Base-by-base conservation (phyloP, 2,113 vertebrate genomes). In the Sceloporus tristichus region DNA sequence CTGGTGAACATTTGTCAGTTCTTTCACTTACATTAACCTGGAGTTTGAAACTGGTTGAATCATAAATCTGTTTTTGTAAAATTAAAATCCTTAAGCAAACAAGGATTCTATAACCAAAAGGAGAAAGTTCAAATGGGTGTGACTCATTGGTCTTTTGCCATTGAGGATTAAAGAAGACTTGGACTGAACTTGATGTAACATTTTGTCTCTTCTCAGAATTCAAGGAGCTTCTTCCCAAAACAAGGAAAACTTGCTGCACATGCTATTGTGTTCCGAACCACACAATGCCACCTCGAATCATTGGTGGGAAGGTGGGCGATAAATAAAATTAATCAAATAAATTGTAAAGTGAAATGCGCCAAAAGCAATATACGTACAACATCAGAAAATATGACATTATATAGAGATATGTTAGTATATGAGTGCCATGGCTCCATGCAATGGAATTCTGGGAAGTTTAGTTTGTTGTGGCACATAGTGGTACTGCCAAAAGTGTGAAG, bases 11-110 rank as follows among this genome's bases (percentile, higher is more conserved):
- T 96, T 95, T 95, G 93, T 94, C 90, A 94, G 87, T 54, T 85
- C 25, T 92, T 96, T 87, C 92, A 96, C 94, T 93, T 96, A 92
- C 80, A 96, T 96, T 97, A 97, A 96, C 95, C 89, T 89, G 62
- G 87, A 92, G 91, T 90, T 92, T 92, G 80, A 89, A 90, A 88
- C 92, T 92, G 83, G 93, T 94, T 95, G 91, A 96, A 95, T 90
- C 94, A 88, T 96, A 95, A 96, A 94, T 95, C 76, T 88, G 76
- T 93, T 93, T 94, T 92, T 92, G 88, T 89, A 91, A 93, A 96
- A 94, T 92, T 91, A 91, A 95, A 95, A 95, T 94, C 92, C 85
- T 96, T 96, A 95, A 92, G 91, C 92, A 96, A 97, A 96, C 90
- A 96, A 85, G 81, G 85, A 66, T 29, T 84, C 82, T 75, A 85